Evolutionary conservation across 2,797 vertebrate genomes (phyloP).

Genomic region (Acanthiza pusilla): DNA sequence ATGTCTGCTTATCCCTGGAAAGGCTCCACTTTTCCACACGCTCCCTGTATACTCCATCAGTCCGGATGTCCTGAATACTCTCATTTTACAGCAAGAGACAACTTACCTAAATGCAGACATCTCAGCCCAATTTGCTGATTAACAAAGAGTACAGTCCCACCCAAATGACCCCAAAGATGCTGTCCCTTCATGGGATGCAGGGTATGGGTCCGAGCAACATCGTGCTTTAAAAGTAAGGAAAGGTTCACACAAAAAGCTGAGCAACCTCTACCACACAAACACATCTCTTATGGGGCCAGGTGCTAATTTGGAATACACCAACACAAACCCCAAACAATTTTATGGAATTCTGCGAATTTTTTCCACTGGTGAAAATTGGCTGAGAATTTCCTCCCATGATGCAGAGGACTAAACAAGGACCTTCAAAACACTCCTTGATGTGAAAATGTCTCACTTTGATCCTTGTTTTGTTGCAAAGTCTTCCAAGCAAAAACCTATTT

Average conservation of each 20-base stretch:
- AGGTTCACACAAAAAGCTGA: not conserved
- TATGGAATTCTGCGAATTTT: not conserved
- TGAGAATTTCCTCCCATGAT: not conserved
- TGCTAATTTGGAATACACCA: not conserved
- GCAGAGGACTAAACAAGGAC: not conserved
- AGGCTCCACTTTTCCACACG: not conserved
- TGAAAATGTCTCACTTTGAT: not conserved
- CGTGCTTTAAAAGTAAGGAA: not conserved
- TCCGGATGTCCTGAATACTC: not conserved
- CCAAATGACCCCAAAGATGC: not conserved
- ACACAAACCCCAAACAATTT: not conserved
- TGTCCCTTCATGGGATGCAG: not conserved
- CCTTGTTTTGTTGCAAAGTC: not conserved
- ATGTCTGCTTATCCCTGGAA: not conserved
- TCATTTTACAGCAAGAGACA: not conserved
- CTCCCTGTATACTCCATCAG: fast-evolving
- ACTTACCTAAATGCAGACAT: not conserved
- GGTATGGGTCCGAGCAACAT: not conserved
- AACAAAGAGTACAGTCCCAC: not conserved
- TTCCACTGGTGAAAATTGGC: not conserved
- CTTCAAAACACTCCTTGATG: not conserved
- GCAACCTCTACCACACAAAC: not conserved
- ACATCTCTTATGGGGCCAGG: fast-evolving
- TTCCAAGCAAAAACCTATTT: constrained; percentile 15
- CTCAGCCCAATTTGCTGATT: not conserved